phyloP scores from a whole-genome alignment of 2,113 vertebrate genomes.

The Daubentonia madagascariensis region DNA sequence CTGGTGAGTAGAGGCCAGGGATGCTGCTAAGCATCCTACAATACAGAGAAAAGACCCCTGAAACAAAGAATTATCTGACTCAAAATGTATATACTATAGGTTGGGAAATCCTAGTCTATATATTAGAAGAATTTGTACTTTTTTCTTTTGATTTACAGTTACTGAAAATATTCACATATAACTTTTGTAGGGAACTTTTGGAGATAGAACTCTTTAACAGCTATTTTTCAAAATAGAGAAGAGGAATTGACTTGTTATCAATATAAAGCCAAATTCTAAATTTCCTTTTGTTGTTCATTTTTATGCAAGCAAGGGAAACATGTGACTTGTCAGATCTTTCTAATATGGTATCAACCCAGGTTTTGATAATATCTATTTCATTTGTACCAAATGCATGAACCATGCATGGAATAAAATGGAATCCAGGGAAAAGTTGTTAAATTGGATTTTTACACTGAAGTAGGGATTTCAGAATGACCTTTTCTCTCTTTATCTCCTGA shows the following conservation, averaged over 20 bases:
- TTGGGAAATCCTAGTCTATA: background rate
- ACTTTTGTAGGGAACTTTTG: background rate
- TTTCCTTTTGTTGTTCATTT: constrained; percentile 3
- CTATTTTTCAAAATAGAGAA: background rate
- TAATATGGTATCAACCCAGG: background rate
- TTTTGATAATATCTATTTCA: background rate
- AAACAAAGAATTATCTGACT: background rate
- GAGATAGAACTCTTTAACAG: background rate
- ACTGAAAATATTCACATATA: background rate
- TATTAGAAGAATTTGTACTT: background rate
- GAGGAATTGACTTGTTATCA: background rate
- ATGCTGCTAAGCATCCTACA: background rate
- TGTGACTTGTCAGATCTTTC: background rate
- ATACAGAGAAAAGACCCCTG: background rate
- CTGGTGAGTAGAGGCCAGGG: background rate
- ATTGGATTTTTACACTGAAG: background rate
- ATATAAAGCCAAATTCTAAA: background rate
- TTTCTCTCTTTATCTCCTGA: background rate
- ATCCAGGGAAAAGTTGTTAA: background rate
- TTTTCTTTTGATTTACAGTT: background rate
- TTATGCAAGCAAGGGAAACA: background rate
- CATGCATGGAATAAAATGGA: background rate
- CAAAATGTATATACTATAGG: background rate
- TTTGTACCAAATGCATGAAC: background rate
- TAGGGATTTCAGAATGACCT: background rate